Conservation (phyloP, 2,113 vertebrate genomes). For the Trematocara nigrifrons region DNA sequence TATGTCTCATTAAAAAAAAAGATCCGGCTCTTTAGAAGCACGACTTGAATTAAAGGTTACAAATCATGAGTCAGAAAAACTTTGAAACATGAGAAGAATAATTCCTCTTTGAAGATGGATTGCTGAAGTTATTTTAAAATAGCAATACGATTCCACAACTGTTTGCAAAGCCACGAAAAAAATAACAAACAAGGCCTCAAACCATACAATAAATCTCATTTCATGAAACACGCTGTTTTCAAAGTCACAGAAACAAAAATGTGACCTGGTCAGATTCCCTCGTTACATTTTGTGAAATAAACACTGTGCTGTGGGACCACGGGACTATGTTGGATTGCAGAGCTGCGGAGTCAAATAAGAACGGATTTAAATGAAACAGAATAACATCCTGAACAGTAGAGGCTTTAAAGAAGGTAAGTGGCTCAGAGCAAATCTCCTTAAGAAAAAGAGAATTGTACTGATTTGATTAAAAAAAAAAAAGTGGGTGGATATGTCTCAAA, state of each 20-base stretch:
- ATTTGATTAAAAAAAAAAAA: neutral
- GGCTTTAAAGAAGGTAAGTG: neutral
- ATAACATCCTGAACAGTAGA: neutral
- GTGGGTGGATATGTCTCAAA: conserved; percentile 15
- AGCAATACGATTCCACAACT: conserved; percentile 12
- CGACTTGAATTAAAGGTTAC: neutral
- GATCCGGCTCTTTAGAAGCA: neutral
- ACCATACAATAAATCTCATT: conserved; percentile 11
- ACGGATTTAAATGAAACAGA: neutral
- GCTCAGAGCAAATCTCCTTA: neutral
- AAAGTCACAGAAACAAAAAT: neutral
- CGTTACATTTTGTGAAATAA: neutral
- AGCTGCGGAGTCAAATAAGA: neutral
- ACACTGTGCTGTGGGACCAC: neutral
- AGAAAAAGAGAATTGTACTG: neutral
- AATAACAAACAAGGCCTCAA: neutral
- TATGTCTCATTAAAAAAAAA: neutral
- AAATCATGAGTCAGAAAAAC: neutral
- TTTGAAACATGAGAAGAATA: neutral
- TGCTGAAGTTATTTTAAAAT: conserved; percentile 5
- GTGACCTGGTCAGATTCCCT: conserved; percentile 14
- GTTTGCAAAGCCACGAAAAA: neutral
- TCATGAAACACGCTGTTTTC: neutral
- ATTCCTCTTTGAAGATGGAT: neutral
- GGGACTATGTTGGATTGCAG: neutral